Evolutionary conservation across 2,888 invertebrate species (phyloP).

Genomic region (Ophion obscuratus): DNA sequence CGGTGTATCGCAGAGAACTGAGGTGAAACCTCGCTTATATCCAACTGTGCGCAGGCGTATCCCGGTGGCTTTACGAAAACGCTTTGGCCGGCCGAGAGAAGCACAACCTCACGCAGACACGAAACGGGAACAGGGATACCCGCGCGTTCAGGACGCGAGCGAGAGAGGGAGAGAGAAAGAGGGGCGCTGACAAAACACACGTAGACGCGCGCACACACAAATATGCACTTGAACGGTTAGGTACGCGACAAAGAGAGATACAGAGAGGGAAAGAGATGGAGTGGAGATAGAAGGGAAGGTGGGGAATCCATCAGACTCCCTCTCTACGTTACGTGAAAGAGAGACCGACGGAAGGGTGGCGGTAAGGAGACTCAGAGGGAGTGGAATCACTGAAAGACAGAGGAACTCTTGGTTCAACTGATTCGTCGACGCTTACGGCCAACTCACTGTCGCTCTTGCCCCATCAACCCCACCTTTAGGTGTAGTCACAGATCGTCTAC

Average conservation of each 20-base stretch:
- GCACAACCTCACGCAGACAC: slow-evolving; percentile 60
- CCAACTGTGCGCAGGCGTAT: slow-evolving; percentile 63
- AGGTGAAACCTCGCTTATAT: slow-evolving; percentile 69
- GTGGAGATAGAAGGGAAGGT: slow-evolving; percentile 18
- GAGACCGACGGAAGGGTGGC: slow-evolving; percentile 9
- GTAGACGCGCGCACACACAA: slow-evolving; percentile 2
- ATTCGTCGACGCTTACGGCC: slow-evolving; percentile 14
- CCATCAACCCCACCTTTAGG: slow-evolving; percentile 23
- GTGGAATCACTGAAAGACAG: slow-evolving; percentile 30
- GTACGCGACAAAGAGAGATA: slow-evolving; percentile 7
- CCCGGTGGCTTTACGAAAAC: slow-evolving; percentile 59
- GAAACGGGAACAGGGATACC: slow-evolving; percentile 36
- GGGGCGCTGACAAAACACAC: slow-evolving; percentile 38
- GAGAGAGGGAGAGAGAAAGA: not conserved
- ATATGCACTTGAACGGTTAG: not conserved
- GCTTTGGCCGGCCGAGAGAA: slow-evolving; percentile 61
- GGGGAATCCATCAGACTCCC: slow-evolving; percentile 40
- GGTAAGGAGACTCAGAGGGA: slow-evolving; percentile 31
- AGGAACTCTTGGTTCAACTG: slow-evolving; percentile 55
- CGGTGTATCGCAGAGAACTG: slow-evolving; percentile 77
- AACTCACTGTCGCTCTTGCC: slow-evolving; percentile 37
- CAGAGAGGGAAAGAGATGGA: slow-evolving; percentile 7
- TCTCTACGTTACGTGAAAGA: slow-evolving; percentile 30
- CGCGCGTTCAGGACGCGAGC: slow-evolving; percentile 4
- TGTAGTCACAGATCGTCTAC: slow-evolving; percentile 10